These are phyloP conservation scores for Agriopis marginaria DNA, from an alignment of 2,888 invertebrate species.

Conservation along the genomic window DNA sequence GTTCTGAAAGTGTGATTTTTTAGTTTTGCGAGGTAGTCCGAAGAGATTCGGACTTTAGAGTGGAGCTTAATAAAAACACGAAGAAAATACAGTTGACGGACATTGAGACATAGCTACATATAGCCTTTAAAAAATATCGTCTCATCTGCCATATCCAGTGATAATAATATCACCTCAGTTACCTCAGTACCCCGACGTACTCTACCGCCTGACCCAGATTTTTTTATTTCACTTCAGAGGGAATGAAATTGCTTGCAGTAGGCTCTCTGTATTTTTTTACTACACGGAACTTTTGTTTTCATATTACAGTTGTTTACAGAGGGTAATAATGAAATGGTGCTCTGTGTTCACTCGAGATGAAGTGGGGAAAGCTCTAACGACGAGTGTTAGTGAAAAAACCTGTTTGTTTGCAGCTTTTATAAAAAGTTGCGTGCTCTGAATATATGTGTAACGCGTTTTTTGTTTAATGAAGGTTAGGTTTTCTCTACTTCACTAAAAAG, in stretches of 20 bases:
- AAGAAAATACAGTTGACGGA: no score
- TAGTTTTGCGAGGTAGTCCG: no score
- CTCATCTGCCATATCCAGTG: slow-evolving; percentile 53
- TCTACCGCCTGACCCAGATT: slow-evolving; percentile 78
- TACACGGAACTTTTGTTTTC: slow-evolving; percentile 68
- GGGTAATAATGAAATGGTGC: slow-evolving; percentile 48
- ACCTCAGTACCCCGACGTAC: slow-evolving; percentile 60
- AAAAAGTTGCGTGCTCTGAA: not conserved
- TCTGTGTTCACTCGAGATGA: slow-evolving; percentile 20
- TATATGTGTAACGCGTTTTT: not conserved
- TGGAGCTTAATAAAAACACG: no score
- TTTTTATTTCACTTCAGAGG: slow-evolving; percentile 79
- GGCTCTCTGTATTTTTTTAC: slow-evolving; percentile 62
- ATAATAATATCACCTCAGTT: slow-evolving; percentile 45
- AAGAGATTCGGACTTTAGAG: no score
- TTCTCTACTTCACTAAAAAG: not conserved
- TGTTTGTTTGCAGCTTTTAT: slow-evolving; percentile 14
- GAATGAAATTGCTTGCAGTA: slow-evolving; percentile 82
- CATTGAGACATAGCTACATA: no score
- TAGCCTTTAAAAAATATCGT: no score
- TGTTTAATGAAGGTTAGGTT: not conserved
- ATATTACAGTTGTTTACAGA: slow-evolving; percentile 57
- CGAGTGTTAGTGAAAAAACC: not conserved
- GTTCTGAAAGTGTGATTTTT: no score
- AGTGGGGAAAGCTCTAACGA: slow-evolving; percentile 5